phyloP scores from a whole-genome alignment of 2,888 invertebrate genomes.

The Phytoseiulus persimilis region DNA sequence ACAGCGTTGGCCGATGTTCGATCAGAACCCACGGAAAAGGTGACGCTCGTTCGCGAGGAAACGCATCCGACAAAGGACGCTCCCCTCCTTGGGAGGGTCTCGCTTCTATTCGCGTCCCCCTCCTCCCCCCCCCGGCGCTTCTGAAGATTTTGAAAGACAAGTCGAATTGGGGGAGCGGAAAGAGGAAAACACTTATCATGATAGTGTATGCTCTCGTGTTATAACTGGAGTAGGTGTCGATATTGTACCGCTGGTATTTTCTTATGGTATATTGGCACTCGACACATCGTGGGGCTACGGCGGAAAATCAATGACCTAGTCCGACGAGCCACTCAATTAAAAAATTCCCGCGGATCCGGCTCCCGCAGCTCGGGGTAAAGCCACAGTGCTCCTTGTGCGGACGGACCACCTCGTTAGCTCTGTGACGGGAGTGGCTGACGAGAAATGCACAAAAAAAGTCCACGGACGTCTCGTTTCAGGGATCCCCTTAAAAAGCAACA shows the following conservation, averaged over 20 bases:
- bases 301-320: neutral
- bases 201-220: no score
- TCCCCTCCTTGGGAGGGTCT: neutral
- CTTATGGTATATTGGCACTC: no score
- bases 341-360: neutral
- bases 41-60: no score
- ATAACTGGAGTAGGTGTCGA: no score
- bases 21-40: no score
- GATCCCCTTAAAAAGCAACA: slow-evolving; percentile 5
- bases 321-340: neutral
- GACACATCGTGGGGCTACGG: neutral
- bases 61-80: neutral
- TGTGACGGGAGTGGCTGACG: neutral
- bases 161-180: no score
- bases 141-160: no score
- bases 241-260: no score
- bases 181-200: no score
- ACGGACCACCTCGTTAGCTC: neutral
- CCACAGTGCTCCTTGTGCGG: neutral
- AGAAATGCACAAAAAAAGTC: slow-evolving; percentile 5
- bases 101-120: no score
- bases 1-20: neutral
- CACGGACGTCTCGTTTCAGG: slow-evolving; percentile 5
- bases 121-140: no score
- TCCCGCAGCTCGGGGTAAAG: neutral